Percentiles rank a stretch among this genome's conserved stretches.
Evolutionary conservation across 2,888 invertebrate species (phyloP).

Genomic region (Drosophila tripunctata): DNA sequence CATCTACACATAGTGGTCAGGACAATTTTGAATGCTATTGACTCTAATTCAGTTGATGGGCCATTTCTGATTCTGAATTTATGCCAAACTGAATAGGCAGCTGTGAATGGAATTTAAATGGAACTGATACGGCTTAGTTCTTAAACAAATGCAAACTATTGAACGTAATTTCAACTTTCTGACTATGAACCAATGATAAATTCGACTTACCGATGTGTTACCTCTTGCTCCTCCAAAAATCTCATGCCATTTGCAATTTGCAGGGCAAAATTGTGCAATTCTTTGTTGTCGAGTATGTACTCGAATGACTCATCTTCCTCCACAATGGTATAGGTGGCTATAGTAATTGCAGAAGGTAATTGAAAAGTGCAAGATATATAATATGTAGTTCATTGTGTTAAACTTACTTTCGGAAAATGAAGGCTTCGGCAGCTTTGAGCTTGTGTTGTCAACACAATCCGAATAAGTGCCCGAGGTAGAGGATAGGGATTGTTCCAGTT

Average conservation of each 20-base stretch:
- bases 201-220: slow-evolving; percentile 88
- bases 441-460: background rate
- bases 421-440: slow-evolving; percentile 76
- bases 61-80: no score
- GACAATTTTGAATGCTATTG: no score
- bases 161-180: no score
- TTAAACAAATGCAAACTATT: no score
- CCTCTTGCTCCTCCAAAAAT: slow-evolving; percentile 88
- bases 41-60: no score
- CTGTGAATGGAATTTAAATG: no score
- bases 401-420: slow-evolving; percentile 87
- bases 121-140: no score
- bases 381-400: no score
- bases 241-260: slow-evolving; percentile 93
- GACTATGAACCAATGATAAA: no score
- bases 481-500: slow-evolving; percentile 1
- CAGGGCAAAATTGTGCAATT: slow-evolving; percentile 89
- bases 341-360: background rate
- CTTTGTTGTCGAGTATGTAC: slow-evolving; percentile 84
- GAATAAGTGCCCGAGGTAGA: background rate
- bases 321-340: slow-evolving; percentile 81
- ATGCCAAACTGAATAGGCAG: no score
- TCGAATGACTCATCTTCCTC: slow-evolving; percentile 77
- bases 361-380: no score
- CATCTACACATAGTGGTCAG: no score